Evolutionary conservation across 2,113 vertebrate genomes (phyloP).

Genomic region (Psephotus haematonotus): DNA sequence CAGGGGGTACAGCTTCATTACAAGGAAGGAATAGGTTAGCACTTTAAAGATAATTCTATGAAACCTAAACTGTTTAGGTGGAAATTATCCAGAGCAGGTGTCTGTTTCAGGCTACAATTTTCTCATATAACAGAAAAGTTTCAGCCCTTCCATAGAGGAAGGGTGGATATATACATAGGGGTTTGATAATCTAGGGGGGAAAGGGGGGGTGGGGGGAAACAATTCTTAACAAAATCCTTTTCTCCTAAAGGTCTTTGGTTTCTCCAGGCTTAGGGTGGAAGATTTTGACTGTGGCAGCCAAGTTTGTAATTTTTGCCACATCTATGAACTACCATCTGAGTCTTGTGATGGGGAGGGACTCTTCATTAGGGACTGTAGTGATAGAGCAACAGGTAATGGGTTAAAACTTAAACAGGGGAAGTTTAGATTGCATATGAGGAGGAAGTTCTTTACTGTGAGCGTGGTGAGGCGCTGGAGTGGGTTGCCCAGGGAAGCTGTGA

Average conservation of each 20-base stretch:
- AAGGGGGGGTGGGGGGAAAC: fast-evolving
- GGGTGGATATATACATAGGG: neutral
- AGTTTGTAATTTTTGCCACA: neutral
- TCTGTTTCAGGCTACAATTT: neutral
- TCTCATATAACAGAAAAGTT: neutral
- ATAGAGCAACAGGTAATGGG: too few species aligned
- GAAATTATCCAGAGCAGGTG: neutral
- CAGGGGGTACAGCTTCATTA: neutral
- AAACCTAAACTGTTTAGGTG: neutral
- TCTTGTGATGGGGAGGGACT: neutral
- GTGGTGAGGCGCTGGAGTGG: too few species aligned
- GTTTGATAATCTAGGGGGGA: neutral
- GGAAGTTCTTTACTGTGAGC: too few species aligned
- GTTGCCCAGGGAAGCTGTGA: too few species aligned
- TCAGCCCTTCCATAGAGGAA: neutral
- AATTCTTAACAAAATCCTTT: neutral
- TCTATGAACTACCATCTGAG: neutral
- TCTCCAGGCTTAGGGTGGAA: neutral
- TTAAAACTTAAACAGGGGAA: too few species aligned
- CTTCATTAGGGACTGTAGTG: too few species aligned
- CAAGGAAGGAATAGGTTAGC: neutral
- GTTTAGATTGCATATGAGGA: too few species aligned
- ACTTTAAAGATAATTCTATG: neutral
- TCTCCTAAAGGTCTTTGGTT: neutral
- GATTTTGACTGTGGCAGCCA: neutral